Evolutionary conservation across 2,797 vertebrate species (phyloP), one percentile per base, ranked within the genome.

Genomic region (Kryptolebias ocellatus): DNA sequence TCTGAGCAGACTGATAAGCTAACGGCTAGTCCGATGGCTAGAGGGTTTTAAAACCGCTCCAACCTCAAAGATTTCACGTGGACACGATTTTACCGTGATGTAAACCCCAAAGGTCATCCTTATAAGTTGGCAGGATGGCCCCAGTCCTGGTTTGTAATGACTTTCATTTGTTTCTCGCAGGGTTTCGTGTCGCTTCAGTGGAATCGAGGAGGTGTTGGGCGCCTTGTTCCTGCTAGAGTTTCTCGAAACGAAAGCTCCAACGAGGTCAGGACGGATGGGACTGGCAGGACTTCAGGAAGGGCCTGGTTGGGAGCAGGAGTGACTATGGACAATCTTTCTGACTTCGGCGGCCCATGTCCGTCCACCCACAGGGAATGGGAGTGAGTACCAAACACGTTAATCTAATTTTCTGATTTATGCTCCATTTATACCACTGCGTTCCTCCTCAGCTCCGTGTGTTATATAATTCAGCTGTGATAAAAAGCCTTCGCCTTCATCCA

Each of bases 251-350:
- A 74, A 63, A 14, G 64, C 81, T 86, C 69, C 68, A 79, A 80
- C 54, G 18, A 81, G 77, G 70, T 84, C 67, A 60, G 87, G 67
- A 45, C 91, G 77, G 78, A 94, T 94, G 93, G 93, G 91, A 92
- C 80, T 80, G 82, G 45, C 47, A 78, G 90, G 90, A 90, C 80
- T 84, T 78, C 78, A 85, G 72, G 84, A 85, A 89, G 83, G 81
- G 81, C 83, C 90, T 90, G 87, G 91, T 74, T 90, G 92, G 93
- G 90, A 93, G 91, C 91, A 85, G 93, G 92, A 89, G 90, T 93
- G 92, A 94, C 74, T 61, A 95, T 95, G 94, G 94, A 95, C 89
- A 94, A 93, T 86, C 90, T 94, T 74, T 90, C 90, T 16, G 93
- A 94, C 82, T 94, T 94, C 70, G 88, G 92, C 55, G 88, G 89